These are phyloP conservation scores for Streptopelia turtur DNA, from an alignment of 2,797 vertebrate species.

Conservation along the genomic window DNA sequence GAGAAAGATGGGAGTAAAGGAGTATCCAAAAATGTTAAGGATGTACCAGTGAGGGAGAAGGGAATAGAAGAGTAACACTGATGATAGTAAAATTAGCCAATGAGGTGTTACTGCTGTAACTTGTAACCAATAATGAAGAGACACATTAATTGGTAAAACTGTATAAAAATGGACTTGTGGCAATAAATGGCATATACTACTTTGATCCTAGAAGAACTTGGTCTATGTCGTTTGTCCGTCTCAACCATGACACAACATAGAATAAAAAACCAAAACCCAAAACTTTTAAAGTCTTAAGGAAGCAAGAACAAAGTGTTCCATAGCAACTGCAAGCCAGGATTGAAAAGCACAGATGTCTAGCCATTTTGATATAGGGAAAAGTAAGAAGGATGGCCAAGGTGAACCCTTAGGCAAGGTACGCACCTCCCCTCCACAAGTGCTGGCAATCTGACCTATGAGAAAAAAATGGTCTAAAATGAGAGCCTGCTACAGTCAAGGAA, in stretches of 20 bases:
- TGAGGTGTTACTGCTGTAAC: too few species aligned
- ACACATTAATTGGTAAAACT: too few species aligned
- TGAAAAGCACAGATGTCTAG: neutral
- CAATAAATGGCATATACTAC: too few species aligned
- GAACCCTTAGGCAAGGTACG: neutral
- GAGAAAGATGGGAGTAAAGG: too few species aligned
- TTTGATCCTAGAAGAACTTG: too few species aligned
- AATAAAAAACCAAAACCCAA: neutral
- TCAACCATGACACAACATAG: neutral
- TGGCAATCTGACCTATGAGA: neutral
- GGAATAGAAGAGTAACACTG: too few species aligned
- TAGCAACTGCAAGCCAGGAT: neutral
- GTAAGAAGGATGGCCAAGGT: neutral
- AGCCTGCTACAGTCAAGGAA: neutral
- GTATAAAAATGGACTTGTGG: too few species aligned
- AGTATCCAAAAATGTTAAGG: too few species aligned
- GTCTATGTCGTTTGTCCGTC: too few species aligned
- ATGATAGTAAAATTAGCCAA: too few species aligned
- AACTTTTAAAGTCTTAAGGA: slow-evolving; percentile 4
- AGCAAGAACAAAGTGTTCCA: slow-evolving; percentile 12
- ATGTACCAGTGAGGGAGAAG: too few species aligned
- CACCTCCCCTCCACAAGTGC: neutral
- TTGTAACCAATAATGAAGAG: too few species aligned
- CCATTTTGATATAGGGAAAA: neutral
- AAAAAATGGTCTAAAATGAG: neutral